Evolutionary conservation across 2,888 invertebrate genomes (phyloP), one percentile per base, ranked within the genome.

Genomic region (Tupiocoris notatus): DNA sequence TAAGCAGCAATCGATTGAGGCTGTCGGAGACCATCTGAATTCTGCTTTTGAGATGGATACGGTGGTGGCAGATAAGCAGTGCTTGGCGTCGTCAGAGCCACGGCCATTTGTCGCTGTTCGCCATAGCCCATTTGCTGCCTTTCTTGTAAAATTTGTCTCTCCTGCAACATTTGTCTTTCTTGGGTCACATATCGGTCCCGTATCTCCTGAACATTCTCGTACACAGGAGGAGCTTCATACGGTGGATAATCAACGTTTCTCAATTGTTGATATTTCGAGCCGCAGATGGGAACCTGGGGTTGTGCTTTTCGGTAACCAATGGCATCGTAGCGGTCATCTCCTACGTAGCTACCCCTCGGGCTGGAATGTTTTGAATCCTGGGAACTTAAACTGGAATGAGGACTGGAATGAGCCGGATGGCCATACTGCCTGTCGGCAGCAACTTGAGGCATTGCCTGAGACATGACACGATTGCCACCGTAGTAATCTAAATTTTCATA

Each of bases 401-500:
- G 83, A 79, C 84, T 84, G 58, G 85, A 84, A 78, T 84, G 83
- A 79, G 87, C 82, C 81, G 86, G 88, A 82, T 90, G 89, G 81
- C 89, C 90, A 82, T 89, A 90, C 6, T 3, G 39, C 12, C 39
- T 39, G 39, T 39, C 39, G 0, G 89, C 88, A 22, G 87, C 82
- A 86, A 87, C 86, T 71, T 83, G 83, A 23, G 80, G 81, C 9
- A 86, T 84, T 6, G 86, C 85, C 80, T 87, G 86, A 3, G 39
- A 39, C 6, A 3, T 12, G 3, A 12, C 39, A 3, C 39, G 39
- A 39, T 12, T 39, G 75, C 88, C 88, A 2, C 88, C 87, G 85
- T 92, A 93, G 83, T 92, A 93, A 80, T 93, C 93, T 73, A 94
- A 87, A 84, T 94, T 94, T 83, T 94, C 94, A 83, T 94, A 94